A percentile compares a stretch with the other conserved stretches of the same genome.
Conservation (phyloP, 2,888 invertebrate genomes). For the Odontocerum albicorne region DNA sequence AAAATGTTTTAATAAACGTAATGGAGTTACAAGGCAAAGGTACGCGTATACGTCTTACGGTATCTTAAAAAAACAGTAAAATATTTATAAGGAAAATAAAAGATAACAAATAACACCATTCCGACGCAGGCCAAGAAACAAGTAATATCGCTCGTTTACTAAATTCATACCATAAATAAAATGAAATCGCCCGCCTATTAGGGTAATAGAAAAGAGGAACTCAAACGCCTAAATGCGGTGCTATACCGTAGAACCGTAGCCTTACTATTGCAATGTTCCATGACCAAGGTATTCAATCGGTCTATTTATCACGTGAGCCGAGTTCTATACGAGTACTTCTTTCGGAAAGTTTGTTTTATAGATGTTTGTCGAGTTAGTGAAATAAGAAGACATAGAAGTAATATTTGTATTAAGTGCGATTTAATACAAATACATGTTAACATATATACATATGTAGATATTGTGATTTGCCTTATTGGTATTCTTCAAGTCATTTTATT, state of each 20-base stretch:
- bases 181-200: constrained; percentile 37
- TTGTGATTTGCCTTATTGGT: too few species aligned
- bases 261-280: background rate
- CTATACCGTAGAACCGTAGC: constrained; percentile 7
- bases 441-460: too few species aligned
- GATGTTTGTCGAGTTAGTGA: too few species aligned
- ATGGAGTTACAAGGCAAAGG: constrained; percentile 16
- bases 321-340: too few species aligned
- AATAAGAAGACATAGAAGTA: too few species aligned
- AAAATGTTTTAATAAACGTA: constrained; percentile 20
- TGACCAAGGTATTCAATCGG: too few species aligned
- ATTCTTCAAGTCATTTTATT: too few species aligned
- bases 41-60: constrained; percentile 9
- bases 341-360: too few species aligned
- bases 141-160: constrained; percentile 37
- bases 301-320: too few species aligned
- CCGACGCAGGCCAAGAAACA: constrained; percentile 36
- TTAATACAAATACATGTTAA: too few species aligned
- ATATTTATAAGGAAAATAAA: constrained; percentile 37
- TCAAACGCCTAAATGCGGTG: constrained; percentile 30
- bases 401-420: too few species aligned
- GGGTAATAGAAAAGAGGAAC: constrained; percentile 36
- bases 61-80: constrained; percentile 28
- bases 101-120: constrained; percentile 36
- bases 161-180: constrained; percentile 37